Percentiles rank a stretch among this genome's conserved stretches.
phyloP scores from a whole-genome alignment of 2,113 vertebrate species.

The Dinomys branickii region DNA sequence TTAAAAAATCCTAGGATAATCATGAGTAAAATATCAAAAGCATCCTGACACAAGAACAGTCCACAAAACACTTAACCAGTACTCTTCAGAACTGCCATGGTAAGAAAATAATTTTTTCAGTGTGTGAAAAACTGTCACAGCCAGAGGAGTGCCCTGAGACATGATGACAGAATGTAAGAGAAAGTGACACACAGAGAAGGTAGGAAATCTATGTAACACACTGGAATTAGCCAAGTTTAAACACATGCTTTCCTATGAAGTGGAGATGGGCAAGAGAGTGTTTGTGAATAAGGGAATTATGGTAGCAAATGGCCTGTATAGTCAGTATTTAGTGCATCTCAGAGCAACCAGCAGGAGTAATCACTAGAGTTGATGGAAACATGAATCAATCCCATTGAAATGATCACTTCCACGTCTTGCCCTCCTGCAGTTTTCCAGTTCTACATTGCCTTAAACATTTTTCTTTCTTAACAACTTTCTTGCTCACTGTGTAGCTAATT shows the following conservation, averaged over 20 bases:
- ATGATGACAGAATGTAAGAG: neutral
- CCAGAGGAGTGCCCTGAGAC: neutral
- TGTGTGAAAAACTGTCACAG: neutral
- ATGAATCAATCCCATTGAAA: too few species aligned
- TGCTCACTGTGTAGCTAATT: neutral
- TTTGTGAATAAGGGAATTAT: too few species aligned
- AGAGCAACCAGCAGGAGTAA: neutral
- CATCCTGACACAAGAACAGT: neutral
- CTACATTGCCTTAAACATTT: neutral
- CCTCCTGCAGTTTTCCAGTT: neutral
- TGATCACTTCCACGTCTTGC: neutral
- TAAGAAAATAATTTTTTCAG: neutral
- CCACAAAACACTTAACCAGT: neutral
- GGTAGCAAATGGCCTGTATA: neutral
- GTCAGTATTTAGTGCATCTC: too few species aligned
- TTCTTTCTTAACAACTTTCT: too few species aligned
- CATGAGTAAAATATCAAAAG: neutral
- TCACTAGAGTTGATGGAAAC: rapidly evolving
- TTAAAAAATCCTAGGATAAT: neutral
- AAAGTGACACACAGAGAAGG: neutral
- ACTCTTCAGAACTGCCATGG: neutral
- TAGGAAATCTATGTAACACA: neutral
- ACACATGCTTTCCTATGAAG: neutral
- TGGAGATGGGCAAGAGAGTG: neutral
- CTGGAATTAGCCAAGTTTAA: neutral